These are phyloP conservation scores for Copidosoma floridanum DNA, from an alignment of 1,140 invertebrate genomes.

Conservation along the genomic window DNA sequence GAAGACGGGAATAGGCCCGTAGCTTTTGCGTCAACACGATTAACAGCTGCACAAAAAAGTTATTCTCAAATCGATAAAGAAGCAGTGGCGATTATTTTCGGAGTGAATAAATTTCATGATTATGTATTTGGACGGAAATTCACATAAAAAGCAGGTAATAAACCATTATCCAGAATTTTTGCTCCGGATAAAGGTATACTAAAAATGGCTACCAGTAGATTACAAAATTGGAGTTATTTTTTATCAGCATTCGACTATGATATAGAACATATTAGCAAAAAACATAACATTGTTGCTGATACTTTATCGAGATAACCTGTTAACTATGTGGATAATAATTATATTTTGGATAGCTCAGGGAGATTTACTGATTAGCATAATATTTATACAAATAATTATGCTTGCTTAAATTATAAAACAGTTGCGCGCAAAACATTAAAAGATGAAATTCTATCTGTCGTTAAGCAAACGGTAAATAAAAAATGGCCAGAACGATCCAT, in stretches of 20 bases:
- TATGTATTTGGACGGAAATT: slow-evolving; percentile 45
- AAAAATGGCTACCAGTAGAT: slow-evolving; percentile 26
- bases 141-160: slow-evolving; percentile 43
- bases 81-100: slow-evolving; percentile 50
- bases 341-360: neutral
- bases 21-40: neutral
- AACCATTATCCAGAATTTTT: slow-evolving; percentile 41
- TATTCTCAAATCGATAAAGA: slow-evolving; percentile 57
- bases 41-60: slow-evolving; percentile 42
- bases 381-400: neutral
- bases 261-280: slow-evolving; percentile 24
- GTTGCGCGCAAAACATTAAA: neutral
- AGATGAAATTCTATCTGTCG: neutral
- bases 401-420: neutral
- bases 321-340: neutral
- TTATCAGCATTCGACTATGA: slow-evolving; percentile 34
- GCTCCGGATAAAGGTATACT: slow-evolving; percentile 34
- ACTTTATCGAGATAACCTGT: slow-evolving; percentile 28
- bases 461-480: neutral
- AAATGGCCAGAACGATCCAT: neutral
- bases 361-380: neutral
- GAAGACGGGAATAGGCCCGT: neutral
- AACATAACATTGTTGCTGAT: slow-evolving; percentile 30
- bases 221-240: slow-evolving; percentile 37
- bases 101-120: slow-evolving; percentile 48